Evolutionary conservation across 2,888 invertebrate species (phyloP).

Genomic region (Listrodromus nycthemerus): DNA sequence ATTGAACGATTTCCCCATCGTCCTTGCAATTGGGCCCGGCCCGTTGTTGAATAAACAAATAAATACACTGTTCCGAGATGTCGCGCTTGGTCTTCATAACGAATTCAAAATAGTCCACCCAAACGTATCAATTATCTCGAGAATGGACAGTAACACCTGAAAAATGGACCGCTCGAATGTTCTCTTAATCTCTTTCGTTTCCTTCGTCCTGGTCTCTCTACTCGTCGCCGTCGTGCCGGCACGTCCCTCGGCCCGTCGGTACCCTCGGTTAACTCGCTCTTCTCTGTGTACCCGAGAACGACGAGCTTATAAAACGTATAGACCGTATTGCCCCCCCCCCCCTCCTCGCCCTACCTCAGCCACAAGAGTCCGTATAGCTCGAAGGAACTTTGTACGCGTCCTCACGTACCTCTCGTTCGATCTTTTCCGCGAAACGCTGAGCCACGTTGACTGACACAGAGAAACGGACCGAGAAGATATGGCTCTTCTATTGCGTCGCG

Average conservation of each 20-base stretch:
- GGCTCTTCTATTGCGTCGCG: conserved; percentile 76
- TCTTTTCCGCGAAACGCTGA: conserved; percentile 81
- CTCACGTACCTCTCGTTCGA: conserved; percentile 81
- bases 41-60: too few species aligned
- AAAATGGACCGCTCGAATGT: conserved; percentile 40
- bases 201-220: conserved; percentile 19
- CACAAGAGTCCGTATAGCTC: conserved; percentile 37
- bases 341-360: background rate
- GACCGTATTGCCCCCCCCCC: background rate
- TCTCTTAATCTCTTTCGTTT: conserved; percentile 32
- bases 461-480: conserved; percentile 62
- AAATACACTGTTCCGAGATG: background rate
- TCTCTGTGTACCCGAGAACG: conserved; percentile 42
- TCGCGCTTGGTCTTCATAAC: conserved; percentile 30
- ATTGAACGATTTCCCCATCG: too few species aligned
- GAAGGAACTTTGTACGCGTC: conserved; percentile 77
- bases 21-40: too few species aligned
- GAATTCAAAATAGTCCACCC: conserved; percentile 28
- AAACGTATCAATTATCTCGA: conserved; percentile 56
- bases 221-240: conserved; percentile 67
- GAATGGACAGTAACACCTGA: conserved; percentile 11
- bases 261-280: conserved; percentile 56
- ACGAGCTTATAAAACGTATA: conserved; percentile 10
- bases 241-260: conserved; percentile 69
- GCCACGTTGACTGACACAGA: conserved; percentile 76